A percentile compares a stretch with the other conserved stretches of the same genome.
Evolutionary conservation across 2,888 invertebrate species (phyloP).

Genomic region (Steinernema carpocapsae): DNA sequence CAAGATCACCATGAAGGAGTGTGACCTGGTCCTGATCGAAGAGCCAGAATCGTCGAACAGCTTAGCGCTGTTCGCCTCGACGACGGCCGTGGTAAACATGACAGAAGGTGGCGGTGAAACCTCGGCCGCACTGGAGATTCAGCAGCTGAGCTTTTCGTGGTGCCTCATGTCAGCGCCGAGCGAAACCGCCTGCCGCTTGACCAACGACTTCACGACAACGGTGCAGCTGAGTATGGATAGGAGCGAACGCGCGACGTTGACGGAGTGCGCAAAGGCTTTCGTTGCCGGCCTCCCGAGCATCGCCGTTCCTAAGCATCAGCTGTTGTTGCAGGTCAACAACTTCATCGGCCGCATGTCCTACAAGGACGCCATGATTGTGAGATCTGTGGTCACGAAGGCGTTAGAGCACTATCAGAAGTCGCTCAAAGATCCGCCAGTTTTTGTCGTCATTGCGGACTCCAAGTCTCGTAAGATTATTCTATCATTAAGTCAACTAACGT

Average conservation of each 20-base stretch:
- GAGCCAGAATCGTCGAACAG: slow-evolving; percentile 86
- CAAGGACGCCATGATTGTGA: slow-evolving; percentile 56
- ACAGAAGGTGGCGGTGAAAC: slow-evolving; percentile 47
- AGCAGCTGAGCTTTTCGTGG: slow-evolving; percentile 51
- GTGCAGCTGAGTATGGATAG: slow-evolving; percentile 45
- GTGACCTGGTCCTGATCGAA: slow-evolving; percentile 91
- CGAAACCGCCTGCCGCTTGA: slow-evolving; percentile 52
- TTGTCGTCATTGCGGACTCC: slow-evolving; percentile 35
- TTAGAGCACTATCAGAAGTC: slow-evolving; percentile 41
- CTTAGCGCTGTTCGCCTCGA: slow-evolving; percentile 81
- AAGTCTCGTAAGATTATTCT: not conserved
- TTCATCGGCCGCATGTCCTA: slow-evolving; percentile 60
- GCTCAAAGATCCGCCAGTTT: slow-evolving; percentile 45
- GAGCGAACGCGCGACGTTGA: slow-evolving; percentile 36
- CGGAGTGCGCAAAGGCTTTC: slow-evolving; percentile 43
- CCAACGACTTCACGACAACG: slow-evolving; percentile 64
- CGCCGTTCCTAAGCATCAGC: slow-evolving; percentile 3
- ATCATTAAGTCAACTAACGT: not conserved
- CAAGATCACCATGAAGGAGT: slow-evolving; percentile 90
- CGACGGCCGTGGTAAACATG: slow-evolving; percentile 61
- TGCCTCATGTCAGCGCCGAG: slow-evolving; percentile 59
- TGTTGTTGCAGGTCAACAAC: slow-evolving; percentile 48
- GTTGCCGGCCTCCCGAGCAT: slow-evolving; percentile 38
- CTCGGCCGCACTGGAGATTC: slow-evolving; percentile 12
- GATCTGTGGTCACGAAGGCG: slow-evolving; percentile 48